Percentiles rank a stretch among this genome's conserved stretches.
Conservation (phyloP, 2,888 invertebrate species). For the Gari tellinella region DNA sequence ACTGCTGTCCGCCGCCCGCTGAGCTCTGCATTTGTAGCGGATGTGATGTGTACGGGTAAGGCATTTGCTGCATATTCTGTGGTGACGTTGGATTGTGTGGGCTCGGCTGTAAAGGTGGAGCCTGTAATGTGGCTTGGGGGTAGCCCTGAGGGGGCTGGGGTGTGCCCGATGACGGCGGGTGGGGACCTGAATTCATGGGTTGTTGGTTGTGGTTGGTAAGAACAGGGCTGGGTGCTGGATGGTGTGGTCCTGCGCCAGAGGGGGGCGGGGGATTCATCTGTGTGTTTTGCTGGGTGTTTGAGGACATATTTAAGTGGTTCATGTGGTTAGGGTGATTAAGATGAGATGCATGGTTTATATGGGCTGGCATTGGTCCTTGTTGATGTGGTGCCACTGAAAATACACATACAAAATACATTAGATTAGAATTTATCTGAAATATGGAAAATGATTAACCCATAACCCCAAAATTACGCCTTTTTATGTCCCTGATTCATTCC, state of each 20-base stretch:
- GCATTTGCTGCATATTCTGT: constrained; percentile 54
- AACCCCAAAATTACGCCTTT: too few species aligned
- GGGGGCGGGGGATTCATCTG: constrained; percentile 63
- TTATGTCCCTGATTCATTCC: too few species aligned
- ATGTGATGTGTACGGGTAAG: constrained; percentile 38
- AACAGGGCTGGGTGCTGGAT: constrained; percentile 72
- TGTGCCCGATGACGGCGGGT: constrained; percentile 71
- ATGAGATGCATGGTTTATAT: constrained; percentile 53
- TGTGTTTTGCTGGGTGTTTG: constrained; percentile 36
- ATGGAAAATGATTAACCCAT: too few species aligned
- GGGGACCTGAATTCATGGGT: constrained; percentile 58
- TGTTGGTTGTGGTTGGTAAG: constrained; percentile 61
- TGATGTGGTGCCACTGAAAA: constrained; percentile 62
- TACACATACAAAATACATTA: not conserved
- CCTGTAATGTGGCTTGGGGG: constrained; percentile 54
- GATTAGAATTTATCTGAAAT: too few species aligned
- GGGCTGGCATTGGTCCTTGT: constrained; percentile 64
- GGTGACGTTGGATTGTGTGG: constrained; percentile 74
- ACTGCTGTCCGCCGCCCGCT: constrained; percentile 47
- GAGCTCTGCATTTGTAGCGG: constrained; percentile 54
- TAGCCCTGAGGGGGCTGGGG: constrained; percentile 68
- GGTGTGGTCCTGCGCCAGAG: constrained; percentile 45
- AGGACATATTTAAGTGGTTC: constrained; percentile 40
- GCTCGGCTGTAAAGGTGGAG: constrained; percentile 70
- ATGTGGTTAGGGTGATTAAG: constrained; percentile 35